Base-by-base conservation (phyloP, 2,113 vertebrate genomes). In the Rattus rattus region DNA sequence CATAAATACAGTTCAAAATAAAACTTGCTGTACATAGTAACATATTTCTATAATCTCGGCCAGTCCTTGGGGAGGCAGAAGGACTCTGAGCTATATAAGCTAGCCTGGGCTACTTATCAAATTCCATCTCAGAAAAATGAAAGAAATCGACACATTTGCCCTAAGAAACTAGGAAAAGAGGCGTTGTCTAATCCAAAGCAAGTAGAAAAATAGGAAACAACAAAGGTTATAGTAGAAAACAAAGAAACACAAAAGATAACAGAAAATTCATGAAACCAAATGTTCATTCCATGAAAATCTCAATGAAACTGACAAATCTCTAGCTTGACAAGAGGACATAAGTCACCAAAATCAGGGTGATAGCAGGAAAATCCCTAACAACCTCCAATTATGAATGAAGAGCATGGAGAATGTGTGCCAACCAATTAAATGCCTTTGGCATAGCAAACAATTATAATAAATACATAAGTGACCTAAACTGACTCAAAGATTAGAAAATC, bases 141-240 rank as follows among this genome's bases (percentile, higher is more conserved):
- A 69, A 69, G 2, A 20, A 7, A 63, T 83, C 24, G 56, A 89
- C 61, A 91, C 14, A 76, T 52, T 16, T 11, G 17, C 6, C 52
- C 76, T 87, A 87, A 93, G 13, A 67, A 97, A 72, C 11, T 33
- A 88, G 70, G 91, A 92, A n/a, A 26, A 67, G 16, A 95, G 22
- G 19, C 26, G 22, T 30, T 93, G 85, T 59, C 54, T 89, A 93
- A 86, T 17, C 17, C n/a, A 95, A 86, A 96, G 36, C 56, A 54
- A 97, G 49, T 3, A 75, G 54, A 69, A 79, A 16, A 43, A n/a
- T 56, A 76, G 39, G 22, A 92, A 95, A 39, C 43, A 47, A 47
- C 22, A 77, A 90, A 90, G 36, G 39, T 61, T 69, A 79, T 7
- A 65, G 61, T 47, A 47, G 26, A 67, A 85, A 65, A 65, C 39